A percentile compares a stretch with the other conserved stretches of the same genome.
Evolutionary conservation across 2,113 vertebrate genomes (phyloP).

Genomic region (Poicephalus gulielmi): DNA sequence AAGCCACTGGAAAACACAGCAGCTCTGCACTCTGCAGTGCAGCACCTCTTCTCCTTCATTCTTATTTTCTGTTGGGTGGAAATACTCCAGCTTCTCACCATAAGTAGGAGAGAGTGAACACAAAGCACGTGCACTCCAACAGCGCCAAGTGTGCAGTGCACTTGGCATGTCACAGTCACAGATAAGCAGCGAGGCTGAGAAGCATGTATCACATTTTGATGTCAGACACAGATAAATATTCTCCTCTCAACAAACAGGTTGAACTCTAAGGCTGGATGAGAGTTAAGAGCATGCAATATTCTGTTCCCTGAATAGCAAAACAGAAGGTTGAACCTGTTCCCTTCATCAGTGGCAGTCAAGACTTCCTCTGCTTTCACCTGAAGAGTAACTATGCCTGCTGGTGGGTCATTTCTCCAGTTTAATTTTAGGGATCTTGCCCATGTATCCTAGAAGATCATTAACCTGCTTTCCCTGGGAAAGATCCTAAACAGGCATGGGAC

Average conservation of each 20-base stretch:
- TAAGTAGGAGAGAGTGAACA: background rate
- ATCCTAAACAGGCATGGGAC: background rate
- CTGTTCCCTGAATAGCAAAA: background rate
- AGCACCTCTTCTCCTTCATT: background rate
- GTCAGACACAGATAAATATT: accelerated
- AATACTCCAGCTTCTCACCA: background rate
- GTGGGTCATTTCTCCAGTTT: background rate
- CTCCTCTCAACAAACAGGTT: background rate
- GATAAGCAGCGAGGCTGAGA: background rate
- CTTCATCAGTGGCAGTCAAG: background rate
- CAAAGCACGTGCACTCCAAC: accelerated
- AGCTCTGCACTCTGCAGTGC: background rate
- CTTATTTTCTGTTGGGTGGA: background rate
- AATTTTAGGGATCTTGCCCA: background rate
- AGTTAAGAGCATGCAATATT: background rate
- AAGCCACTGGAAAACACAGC: background rate
- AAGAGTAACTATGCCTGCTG: background rate
- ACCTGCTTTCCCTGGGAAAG: background rate
- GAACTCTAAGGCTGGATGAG: background rate
- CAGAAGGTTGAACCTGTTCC: background rate
- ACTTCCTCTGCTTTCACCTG: background rate
- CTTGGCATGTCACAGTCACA: background rate
- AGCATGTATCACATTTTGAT: accelerated
- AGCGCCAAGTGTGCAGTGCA: background rate
- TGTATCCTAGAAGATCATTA: background rate